Percentiles rank a stretch among this genome's conserved stretches.
phyloP scores from a whole-genome alignment of 2,888 invertebrate species.

The Mesochorus sp. region DNA sequence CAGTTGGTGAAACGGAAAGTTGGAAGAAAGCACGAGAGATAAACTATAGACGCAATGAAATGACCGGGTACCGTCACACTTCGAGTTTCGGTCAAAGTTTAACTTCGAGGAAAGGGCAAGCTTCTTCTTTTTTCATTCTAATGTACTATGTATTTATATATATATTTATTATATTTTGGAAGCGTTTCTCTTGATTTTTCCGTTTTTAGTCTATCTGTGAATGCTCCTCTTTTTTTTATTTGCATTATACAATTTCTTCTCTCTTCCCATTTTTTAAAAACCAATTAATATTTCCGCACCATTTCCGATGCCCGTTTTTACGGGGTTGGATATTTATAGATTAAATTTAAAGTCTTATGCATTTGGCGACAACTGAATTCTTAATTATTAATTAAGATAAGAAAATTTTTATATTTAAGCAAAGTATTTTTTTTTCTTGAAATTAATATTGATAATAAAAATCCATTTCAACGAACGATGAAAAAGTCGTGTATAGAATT shows the following conservation, averaged over 20 bases:
- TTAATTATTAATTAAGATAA: no score
- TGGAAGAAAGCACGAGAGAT: constrained; percentile 19
- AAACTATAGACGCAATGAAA: constrained; percentile 63
- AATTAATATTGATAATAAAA: no score
- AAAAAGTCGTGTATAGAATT: no score
- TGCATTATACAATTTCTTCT: background rate
- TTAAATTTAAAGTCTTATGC: no score
- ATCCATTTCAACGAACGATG: no score
- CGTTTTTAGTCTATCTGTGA: constrained; percentile 1
- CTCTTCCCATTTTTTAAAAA: no score
- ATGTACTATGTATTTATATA: background rate
- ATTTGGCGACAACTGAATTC: no score
- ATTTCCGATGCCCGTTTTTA: no score
- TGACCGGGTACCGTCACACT: constrained; percentile 67
- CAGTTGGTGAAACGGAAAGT: background rate
- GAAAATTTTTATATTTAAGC: no score
- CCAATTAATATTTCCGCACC: no score
- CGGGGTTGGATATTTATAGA: no score
- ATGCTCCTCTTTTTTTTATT: background rate
- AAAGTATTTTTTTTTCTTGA: no score
- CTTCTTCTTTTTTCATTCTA: constrained; percentile 11
- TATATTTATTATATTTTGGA: background rate
- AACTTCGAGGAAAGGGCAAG: constrained; percentile 8
- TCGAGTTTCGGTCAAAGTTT: constrained; percentile 47
- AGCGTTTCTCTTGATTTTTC: constrained; percentile 54